phyloP scores from a whole-genome alignment of 53 echinoderm and acorn worm genomes.

The Holothuria scabra region DNA sequence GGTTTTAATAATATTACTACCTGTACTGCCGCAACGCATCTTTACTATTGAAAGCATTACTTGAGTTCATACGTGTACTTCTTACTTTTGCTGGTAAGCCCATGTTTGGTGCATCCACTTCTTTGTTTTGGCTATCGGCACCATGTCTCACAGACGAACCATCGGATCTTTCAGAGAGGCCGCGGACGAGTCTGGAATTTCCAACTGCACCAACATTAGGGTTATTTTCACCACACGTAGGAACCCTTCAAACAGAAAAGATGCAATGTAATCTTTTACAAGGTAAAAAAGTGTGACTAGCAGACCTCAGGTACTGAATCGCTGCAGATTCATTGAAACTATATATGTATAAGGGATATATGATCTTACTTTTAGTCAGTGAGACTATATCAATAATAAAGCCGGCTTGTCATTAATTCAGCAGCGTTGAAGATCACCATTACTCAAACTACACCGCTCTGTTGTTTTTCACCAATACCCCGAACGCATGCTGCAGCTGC shows the following conservation, averaged over 20 bases:
- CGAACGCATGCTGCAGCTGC: no score
- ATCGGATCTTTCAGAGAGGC: background rate
- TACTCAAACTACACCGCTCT: no score
- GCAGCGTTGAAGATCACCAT: no score
- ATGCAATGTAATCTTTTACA: background rate
- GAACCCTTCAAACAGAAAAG: background rate
- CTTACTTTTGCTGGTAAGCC: slow-evolving; percentile 3
- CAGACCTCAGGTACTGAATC: background rate
- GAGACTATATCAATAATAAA: no score
- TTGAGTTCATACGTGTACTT: background rate
- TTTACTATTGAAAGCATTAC: background rate
- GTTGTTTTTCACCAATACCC: no score
- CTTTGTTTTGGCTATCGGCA: slow-evolving; percentile 4
- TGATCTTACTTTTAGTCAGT: no score
- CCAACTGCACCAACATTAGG: no score
- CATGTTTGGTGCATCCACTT: slow-evolving; percentile 8
- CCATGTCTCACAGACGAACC: background rate
- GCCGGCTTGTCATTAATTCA: no score
- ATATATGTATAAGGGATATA: no score
- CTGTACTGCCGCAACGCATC: slow-evolving; percentile 5
- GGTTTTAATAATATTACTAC: background rate
- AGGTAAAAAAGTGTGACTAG: background rate
- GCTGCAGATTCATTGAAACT: background rate
- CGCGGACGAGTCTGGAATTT: background rate
- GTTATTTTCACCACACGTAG: background rate